These are phyloP conservation scores for Drosophila athabasca DNA, from an alignment of 1,140 invertebrate species.

Conservation along the genomic window DNA sequence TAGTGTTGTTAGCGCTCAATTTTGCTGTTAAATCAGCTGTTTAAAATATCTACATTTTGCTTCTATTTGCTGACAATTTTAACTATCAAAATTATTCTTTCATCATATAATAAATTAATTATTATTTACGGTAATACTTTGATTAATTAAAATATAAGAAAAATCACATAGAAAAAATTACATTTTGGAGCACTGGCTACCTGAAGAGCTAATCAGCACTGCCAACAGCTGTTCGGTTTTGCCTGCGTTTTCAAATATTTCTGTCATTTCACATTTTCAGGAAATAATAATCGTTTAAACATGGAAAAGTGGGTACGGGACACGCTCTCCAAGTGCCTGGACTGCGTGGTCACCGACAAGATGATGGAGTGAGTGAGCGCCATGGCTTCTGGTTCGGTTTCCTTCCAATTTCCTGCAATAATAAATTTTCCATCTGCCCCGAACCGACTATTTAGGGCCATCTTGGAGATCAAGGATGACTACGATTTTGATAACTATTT, in stretches of 20 bases:
- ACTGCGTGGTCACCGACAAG: slow-evolving; percentile 87
- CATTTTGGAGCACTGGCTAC: too few species aligned
- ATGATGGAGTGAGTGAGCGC: slow-evolving; percentile 86
- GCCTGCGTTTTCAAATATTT: slow-evolving; percentile 19
- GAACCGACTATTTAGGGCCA: slow-evolving; percentile 82
- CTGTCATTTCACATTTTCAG: slow-evolving; percentile 25
- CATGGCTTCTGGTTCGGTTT: too few species aligned
- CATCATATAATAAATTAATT: too few species aligned
- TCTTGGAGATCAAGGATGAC: slow-evolving; percentile 87
- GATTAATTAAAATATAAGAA: too few species aligned
- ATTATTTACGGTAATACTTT: too few species aligned
- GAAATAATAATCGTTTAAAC: background rate
- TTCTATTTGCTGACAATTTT: too few species aligned
- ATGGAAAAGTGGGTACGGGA: slow-evolving; percentile 81
- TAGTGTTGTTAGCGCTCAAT: too few species aligned
- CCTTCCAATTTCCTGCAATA: background rate
- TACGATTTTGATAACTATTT: slow-evolving; percentile 89
- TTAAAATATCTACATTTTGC: too few species aligned
- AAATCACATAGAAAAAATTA: too few species aligned
- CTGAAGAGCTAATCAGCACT: too few species aligned
- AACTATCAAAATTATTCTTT: too few species aligned
- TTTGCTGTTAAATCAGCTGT: too few species aligned
- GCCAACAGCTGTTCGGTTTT: background rate
- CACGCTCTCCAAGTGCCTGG: slow-evolving; percentile 84
- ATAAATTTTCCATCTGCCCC: slow-evolving; percentile 62